Evolutionary conservation across 2,888 invertebrate species (phyloP), one percentile per base, ranked within the genome.

Genomic region (Drosophila affinis): DNA sequence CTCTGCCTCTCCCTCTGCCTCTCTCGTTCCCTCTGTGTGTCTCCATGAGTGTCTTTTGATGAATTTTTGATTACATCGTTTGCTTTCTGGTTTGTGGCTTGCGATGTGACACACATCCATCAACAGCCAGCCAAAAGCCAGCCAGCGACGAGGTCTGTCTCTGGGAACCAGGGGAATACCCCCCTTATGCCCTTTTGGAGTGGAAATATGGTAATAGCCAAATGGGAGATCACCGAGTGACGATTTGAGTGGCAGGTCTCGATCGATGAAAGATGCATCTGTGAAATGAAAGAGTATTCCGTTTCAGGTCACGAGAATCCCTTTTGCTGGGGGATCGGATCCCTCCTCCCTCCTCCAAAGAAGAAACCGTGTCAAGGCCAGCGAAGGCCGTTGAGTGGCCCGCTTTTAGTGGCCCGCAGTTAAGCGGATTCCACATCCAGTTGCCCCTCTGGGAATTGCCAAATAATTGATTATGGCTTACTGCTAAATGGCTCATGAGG

Each of bases 341-440:
- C 69, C 75, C 59, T 52, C 9, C 29, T 3, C 24, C 24, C 24
- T 10, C 21, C 3, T 3, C 32, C 32, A 9, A 32, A 32, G 3
- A 67, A 76, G n/a, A 48, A 72, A 73, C 62, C 76, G 74, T 87
- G 85, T 81, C 85, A 85, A 82, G 85, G 85, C 60, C 68, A 21
- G 12, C 5, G 24, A 24, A 24, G 29, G 58, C 44, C 48, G 5
- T 54, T 54, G 45, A 45, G 44, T 21, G 45, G 48, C 21, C n/a
- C n/a, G 27, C 52, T 71, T 75, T 81, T 76, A 70, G 61, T 65
- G 56, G 47, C 44, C 46, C 32, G 53, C 62, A 55, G 52, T 70
- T 65, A 73, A 79, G 72, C 75, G 47, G 62, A 75, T 76, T 76
- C 24, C 14, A 2, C 1, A 9, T 2, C 9, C 24, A 65, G 65